These are phyloP conservation scores for Nineta flava DNA, from an alignment of 2,888 invertebrate genomes.

Conservation along the genomic window DNA sequence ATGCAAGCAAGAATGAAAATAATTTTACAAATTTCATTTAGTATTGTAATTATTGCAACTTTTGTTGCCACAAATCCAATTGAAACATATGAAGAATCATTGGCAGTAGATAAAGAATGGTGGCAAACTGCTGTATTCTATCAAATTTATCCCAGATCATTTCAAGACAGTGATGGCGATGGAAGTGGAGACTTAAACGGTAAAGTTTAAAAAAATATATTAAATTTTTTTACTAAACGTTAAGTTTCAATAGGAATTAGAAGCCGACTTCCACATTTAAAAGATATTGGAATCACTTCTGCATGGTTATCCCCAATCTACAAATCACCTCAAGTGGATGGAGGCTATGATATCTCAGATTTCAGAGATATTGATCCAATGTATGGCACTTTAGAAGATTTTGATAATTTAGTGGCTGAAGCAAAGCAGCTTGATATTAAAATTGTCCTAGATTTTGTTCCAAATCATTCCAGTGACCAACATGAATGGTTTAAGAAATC, in stretches of 20 bases:
- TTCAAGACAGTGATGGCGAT: conserved; percentile 67
- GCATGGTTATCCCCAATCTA: conserved; percentile 79
- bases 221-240: background rate
- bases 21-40: too few species aligned
- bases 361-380: conserved; percentile 53
- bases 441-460: conserved; percentile 29
- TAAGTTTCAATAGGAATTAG: conserved; percentile 40
- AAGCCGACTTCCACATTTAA: background rate
- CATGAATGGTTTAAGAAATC: conserved; percentile 73
- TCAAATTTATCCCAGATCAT: conserved; percentile 74
- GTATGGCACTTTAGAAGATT: conserved; percentile 60
- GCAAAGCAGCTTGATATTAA: conserved; percentile 38
- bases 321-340: conserved; percentile 68
- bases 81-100: too few species aligned
- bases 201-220: too few species aligned
- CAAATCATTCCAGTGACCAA: conserved; percentile 53
- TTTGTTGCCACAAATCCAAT: too few species aligned
- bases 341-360: conserved; percentile 76
- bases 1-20: too few species aligned
- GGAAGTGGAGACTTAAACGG: conserved; percentile 65
- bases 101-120: conserved; percentile 40
- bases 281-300: conserved; percentile 50
- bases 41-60: too few species aligned
- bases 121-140: conserved; percentile 69
- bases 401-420: conserved; percentile 36